Base-by-base conservation (phyloP, 1,140 invertebrate species). In the Drosophila navojoa region DNA sequence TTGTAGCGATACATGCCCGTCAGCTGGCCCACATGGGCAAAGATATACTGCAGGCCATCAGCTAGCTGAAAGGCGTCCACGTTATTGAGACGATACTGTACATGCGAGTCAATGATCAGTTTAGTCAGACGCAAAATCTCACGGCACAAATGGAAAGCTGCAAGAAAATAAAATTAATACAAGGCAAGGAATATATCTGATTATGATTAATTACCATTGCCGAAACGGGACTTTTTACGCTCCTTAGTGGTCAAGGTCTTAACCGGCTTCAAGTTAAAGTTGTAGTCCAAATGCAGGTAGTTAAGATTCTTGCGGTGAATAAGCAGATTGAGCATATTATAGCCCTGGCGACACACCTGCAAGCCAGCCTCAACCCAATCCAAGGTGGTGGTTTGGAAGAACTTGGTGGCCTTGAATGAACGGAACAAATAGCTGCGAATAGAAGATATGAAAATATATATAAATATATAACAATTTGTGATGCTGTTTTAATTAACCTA, bases 1-100 rank as follows among this genome's bases (percentile, higher is more conserved):
- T 99, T 99, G 94, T 99, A 99, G 49, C 99, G 94, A 93, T 99
- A 99, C 99, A 99, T 99, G 92, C 99, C 99, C 4, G 99, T 99
- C 13, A 99, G 93, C 92, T 99, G 99, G 9, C 99, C 99, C 27
- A 99, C 99, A 91, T 99, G 99, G 16, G 99, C 98, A 93, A 99
- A 99, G 47, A 99, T 98, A 91, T 99, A 99, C 92, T 99, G 99
- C n/a, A 99, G 92, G 25, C 99, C 99, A 93, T 99, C 99, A 13
- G 99, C 96, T 45, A 99, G 93, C 94, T 99, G 97, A 93, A 99
- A 99, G 9, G 99, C 99, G 93, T 99, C 99, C 10, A 99, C 98
- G 91, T 99, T 99, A 92, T 99, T 99, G 38, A 99, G 93, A 25
- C 99, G 95, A 93, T 99, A 99, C 92, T 99, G 99, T 2, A 99